Base-by-base conservation (phyloP, 2,888 invertebrate genomes). In the Steinernema scapterisci region DNA sequence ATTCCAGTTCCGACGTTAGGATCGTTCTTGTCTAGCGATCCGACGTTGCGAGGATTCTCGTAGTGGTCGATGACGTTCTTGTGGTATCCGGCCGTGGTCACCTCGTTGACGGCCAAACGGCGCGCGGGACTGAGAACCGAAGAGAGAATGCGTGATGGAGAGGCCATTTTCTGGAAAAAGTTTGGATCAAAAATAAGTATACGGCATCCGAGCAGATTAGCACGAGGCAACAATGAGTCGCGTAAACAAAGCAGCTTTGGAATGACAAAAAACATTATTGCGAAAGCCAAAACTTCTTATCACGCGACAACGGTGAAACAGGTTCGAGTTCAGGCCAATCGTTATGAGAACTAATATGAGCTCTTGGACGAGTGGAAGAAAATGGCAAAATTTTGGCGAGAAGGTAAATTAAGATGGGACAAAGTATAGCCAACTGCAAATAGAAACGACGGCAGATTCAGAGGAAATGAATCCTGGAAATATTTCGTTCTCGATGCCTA, bases 1-100 rank as follows among this genome's bases (percentile, higher is more conserved):
- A 99, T 90, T 0, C 99, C 99, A 1, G 99, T 99, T 0, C 99
- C 99, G 43, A 99, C 97, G 84, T 91, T 93, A 78, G 91, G 91
- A 85, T 97, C 95, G 87, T 93, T 92, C 89, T 99, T 99, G 88
- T 99, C 95, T 84, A 99, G 87, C 0, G 97, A 94, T 0, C 99
- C 99, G 74, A 99, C 97, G 90, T 99, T 99, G 76, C 97, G 91
- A 0, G 99, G 99, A 89, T 99, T 99, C 89, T 99, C 97, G 88
- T 99, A 99, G 88, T 99, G 99, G 88, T 99, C 99, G 83, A 99
- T 92, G 21, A 97, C 86, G 75, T 86, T 86, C 75, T 85, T 83
- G 76, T 86, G 86, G 75, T 86, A 86, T 25, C 76, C 72, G 11
- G 80, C 80, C n/a, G 31, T 7, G 16, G 63, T 31, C 27, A 63